These are phyloP conservation scores for Mallotus villosus DNA, from an alignment of 2,797 vertebrate genomes.

Conservation along the genomic window DNA sequence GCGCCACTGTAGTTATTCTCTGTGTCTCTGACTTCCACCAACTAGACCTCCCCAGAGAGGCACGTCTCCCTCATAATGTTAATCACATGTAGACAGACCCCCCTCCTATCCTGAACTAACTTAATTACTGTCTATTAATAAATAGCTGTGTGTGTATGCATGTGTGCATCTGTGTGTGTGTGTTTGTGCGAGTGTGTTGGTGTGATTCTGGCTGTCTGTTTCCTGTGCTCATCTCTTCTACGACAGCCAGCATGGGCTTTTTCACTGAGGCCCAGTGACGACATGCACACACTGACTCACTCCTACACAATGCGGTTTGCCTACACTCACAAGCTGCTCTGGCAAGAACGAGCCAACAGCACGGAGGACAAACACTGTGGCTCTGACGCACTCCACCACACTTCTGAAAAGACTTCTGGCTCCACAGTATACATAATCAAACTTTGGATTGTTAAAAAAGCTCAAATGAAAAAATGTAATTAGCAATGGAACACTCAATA, in stretches of 20 bases:
- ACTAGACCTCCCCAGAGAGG: slow-evolving; percentile 19
- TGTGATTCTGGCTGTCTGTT: slow-evolving; percentile 4
- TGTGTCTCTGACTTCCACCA: neutral
- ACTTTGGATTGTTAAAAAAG: no score
- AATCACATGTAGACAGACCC: slow-evolving; percentile 48
- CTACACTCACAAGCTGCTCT: no score
- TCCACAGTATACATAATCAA: no score
- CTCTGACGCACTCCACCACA: no score
- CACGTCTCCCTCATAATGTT: slow-evolving; percentile 43
- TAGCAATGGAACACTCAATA: no score
- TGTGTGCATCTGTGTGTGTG: neutral
- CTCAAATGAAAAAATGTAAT: no score
- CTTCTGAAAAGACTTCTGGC: no score
- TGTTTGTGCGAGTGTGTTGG: slow-evolving; percentile 1
- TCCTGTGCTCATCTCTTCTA: neutral
- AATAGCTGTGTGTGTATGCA: slow-evolving; percentile 15
- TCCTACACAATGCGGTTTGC: neutral
- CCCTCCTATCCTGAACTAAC: slow-evolving; percentile 43
- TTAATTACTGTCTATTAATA: slow-evolving; percentile 52
- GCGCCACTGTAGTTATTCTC: neutral
- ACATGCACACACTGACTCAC: neutral
- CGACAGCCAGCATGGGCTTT: neutral
- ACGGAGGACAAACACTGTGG: no score
- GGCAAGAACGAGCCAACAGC: no score
- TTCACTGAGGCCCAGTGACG: neutral